Base-by-base conservation (phyloP, 1,140 invertebrate genomes). In the Leptinotarsa texana region DNA sequence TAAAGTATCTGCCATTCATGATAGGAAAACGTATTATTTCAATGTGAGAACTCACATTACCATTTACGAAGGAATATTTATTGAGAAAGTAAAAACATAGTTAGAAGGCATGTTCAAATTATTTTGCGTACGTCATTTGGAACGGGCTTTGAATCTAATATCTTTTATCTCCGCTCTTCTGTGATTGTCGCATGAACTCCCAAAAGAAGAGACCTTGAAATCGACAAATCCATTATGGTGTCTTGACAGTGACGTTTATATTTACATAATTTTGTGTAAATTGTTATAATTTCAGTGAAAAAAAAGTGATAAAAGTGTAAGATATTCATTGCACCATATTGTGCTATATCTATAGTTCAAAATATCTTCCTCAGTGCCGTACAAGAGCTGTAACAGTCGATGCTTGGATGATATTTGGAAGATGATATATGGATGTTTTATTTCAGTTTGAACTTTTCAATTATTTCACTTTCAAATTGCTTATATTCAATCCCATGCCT, bases 221-320 rank as follows among this genome's bases (percentile, higher is more conserved):
- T 70, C 57, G 62, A 63, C 70, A 72, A 72, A 72, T 72, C 70
- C 70, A 72, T 63, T 72, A 72, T 72, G 70, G 70, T 72, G 70
- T 72, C 70, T 47, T 72, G 70, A 72, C 70, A 72, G 70, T 72
- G 70, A 72, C 70, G 70, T 72, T 72, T 72, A 5, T 72, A 63
- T 72, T 72, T 72, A 72, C 70, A 72, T 72, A 72, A 72, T 72
- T 70, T 70, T 63, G 17, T 72, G 62, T 63, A 72, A 63, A 57
- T 42, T 72, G 18, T 72, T 24, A 27, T 57, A 72, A 27, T 63
- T 72, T 72, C 21, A 63, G 70, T 72, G 57, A 47, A 72, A 72
- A 62, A 33, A 61, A 49, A 51, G 69, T 70, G 69, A 57, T 51
- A 69, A 49, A 70, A 33, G 15, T 17, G 51, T 18, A 57, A 57